phyloP scores from a whole-genome alignment of 2,797 vertebrate species.

The Sebastes kiyomatsui region DNA sequence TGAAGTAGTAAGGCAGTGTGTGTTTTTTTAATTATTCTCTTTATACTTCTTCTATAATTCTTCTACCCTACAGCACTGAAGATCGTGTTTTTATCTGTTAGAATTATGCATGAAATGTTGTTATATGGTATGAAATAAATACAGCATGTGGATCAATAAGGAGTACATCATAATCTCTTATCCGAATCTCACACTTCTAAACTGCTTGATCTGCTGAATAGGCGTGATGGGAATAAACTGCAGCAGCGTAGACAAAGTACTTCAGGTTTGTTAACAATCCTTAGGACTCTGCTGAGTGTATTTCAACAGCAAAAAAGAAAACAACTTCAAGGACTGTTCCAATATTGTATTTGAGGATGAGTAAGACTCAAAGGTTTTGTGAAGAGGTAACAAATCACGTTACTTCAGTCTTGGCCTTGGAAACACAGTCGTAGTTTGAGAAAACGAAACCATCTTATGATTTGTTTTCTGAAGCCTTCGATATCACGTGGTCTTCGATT shows the following conservation, averaged over 20 bases:
- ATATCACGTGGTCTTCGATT: background rate
- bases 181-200: background rate
- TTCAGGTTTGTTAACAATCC: background rate
- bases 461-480: background rate
- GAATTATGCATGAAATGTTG: background rate
- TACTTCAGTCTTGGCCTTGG: background rate
- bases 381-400: background rate
- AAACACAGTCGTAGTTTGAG: background rate
- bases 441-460: background rate
- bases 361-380: background rate
- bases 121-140: background rate
- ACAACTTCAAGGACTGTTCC: background rate
- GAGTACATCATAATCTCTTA: background rate
- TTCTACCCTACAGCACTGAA: background rate
- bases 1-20: background rate
- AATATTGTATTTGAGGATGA: background rate
- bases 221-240: background rate
- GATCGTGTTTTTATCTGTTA: background rate
- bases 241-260: background rate
- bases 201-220: background rate
- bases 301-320: background rate
- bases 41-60: background rate
- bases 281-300: background rate
- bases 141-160: slow-evolving; percentile 1
- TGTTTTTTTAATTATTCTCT: slow-evolving; percentile 26